A percentile compares a stretch with the other conserved stretches of the same genome.
Evolutionary conservation across 1,140 invertebrate species (phyloP).

Genomic region (Nephila pilipes): DNA sequence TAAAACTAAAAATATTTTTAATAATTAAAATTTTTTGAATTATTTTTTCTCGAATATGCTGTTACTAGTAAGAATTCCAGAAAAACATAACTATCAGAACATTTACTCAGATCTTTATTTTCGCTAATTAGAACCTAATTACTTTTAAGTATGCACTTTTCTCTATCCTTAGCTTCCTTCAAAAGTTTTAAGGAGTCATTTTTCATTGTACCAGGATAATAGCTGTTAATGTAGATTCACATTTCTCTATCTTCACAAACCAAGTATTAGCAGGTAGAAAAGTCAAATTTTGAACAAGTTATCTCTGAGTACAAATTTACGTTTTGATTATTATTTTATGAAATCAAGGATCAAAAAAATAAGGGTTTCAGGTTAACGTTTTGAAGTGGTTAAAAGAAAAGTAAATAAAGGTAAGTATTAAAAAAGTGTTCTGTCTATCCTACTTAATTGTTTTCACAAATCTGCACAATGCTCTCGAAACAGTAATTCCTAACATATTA

Average conservation of each 20-base stretch:
- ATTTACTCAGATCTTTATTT: neutral
- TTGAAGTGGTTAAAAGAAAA: no score
- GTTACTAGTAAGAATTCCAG: neutral
- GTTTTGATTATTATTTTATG: neutral
- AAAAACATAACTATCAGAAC: neutral
- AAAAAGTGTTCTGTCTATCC: no score
- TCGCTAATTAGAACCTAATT: constrained; percentile 21
- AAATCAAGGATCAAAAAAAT: neutral
- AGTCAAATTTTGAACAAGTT: neutral
- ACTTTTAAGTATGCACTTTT: constrained; percentile 13
- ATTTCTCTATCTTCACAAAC: neutral
- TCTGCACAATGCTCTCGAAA: no score
- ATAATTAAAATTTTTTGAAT: no score
- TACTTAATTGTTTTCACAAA: no score
- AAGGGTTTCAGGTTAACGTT: no score
- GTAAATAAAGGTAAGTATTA: no score
- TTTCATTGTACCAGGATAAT: neutral
- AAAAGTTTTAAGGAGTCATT: constrained; percentile 15
- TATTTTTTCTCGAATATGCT: neutral
- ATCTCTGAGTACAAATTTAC: neutral
- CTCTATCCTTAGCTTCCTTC: neutral
- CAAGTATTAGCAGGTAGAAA: neutral
- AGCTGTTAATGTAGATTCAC: neutral
- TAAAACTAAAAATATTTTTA: no score
- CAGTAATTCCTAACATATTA: no score